Evolutionary conservation across 2,888 invertebrate genomes (phyloP), one percentile per base, ranked within the genome.

Genomic region (Morpho achilles): DNA sequence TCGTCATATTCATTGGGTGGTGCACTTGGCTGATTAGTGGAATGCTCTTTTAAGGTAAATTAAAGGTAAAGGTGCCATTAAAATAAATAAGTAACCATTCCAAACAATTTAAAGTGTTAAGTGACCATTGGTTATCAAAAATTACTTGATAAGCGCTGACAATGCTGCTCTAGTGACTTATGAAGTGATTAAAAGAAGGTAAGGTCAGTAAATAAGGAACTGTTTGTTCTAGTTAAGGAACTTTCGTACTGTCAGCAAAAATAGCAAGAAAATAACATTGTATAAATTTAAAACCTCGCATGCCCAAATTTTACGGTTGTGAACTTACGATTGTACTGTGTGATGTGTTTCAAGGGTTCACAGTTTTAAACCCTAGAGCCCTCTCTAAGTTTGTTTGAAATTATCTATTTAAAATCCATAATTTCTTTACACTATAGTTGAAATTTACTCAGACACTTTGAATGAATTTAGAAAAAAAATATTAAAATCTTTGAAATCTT

Each of bases 101-200:
- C 72, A 80, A 87, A 84, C 87, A 81, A 86, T 87, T 84, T 81
- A 77, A 82, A 84, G 88, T 87, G 89, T 87, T 87, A 90, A 90
- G 89, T 90, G 87, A 82, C 83, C 82, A 72, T 80, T 79, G 82
- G 76, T 80, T 88, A 90, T 90, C 90, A 89, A 87, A 89, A 89
- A 90, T 90, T 90, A 90, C 84, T 66, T 76, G 90, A 90, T 90
- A 88, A 84, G 69, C 67, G 65, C 66, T 73, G 78, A 87, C 87
- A 88, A 88, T 82, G 83, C 80, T 74, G 68, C 73, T 63, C 71
- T 68, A 70, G 87, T 90, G 84, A 90, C 87, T 87, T 90, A 90
- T 87, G 90, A 90, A 87, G 87, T 78, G 86, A 84, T 88, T 87
- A 84, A 76, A 77, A 77, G 66, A 67, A 69, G 61, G 82, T 78